Conservation (phyloP, 1,140 invertebrate genomes). For the Philotrypesis tridentata region DNA sequence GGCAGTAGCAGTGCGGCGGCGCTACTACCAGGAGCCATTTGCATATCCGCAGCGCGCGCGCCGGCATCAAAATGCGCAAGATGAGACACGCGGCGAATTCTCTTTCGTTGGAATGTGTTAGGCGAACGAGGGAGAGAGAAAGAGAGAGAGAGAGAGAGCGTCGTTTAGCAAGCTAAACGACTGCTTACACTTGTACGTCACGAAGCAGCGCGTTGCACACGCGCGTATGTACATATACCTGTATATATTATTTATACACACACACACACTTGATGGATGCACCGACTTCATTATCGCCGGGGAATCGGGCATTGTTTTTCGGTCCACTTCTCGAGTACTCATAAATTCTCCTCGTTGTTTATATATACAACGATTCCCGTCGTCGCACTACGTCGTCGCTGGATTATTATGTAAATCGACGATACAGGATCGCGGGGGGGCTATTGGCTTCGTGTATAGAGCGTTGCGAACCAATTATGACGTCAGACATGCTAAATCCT, state of each 20-base stretch:
- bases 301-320: background rate
- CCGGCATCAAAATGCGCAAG: slow-evolving; percentile 14
- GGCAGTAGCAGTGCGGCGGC: background rate
- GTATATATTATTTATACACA: too few relatives aligned
- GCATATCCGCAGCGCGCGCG: slow-evolving; percentile 8
- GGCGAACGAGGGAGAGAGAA: too few relatives aligned
- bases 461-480: slow-evolving; percentile 40
- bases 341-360: background rate
- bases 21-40: background rate
- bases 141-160: background rate
- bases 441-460: background rate
- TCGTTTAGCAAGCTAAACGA: background rate
- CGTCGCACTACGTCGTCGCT: too few relatives aligned
- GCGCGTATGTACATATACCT: background rate
- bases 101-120: slow-evolving; percentile 9
- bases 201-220: background rate
- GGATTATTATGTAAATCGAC: slow-evolving; percentile 47
- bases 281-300: slow-evolving; percentile 11
- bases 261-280: too few relatives aligned
- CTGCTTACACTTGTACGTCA: slow-evolving; percentile 5
- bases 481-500: slow-evolving; percentile 19
- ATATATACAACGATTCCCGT: slow-evolving; percentile 58
- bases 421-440: slow-evolving; percentile 1
- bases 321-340: too few relatives aligned
- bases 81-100: background rate